A percentile compares a stretch with the other conserved stretches of the same genome.
Evolutionary conservation across 1,140 invertebrate genomes (phyloP).

Genomic region (Lysiphlebus fabarum): DNA sequence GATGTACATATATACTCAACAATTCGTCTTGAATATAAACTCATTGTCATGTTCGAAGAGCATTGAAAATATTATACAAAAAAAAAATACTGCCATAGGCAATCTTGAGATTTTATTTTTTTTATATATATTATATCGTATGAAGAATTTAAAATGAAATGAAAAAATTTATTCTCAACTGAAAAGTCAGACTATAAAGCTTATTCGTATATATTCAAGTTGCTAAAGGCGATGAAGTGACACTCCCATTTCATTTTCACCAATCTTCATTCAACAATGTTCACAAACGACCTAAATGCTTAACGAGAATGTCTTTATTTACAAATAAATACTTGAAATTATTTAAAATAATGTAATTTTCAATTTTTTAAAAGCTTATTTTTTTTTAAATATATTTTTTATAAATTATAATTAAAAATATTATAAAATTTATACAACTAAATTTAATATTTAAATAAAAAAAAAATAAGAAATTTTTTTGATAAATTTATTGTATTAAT

Average conservation of each 20-base stretch:
- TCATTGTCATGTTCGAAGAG: constrained; percentile 21
- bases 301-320: constrained; percentile 2
- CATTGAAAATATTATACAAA: not conserved
- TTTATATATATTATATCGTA: not conserved
- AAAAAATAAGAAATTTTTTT: no score
- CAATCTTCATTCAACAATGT: not conserved
- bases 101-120: not conserved
- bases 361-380: no score
- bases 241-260: not conserved
- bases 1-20: not conserved
- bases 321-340: not conserved
- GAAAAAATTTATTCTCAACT: not conserved
- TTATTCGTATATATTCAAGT: not conserved
- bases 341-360: no score
- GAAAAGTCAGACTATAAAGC: not conserved
- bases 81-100: not conserved
- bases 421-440: no score
- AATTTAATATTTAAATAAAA: no score
- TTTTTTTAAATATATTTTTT: constrained; percentile 5
- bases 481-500: no score
- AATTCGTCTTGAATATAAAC: not conserved
- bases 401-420: not conserved
- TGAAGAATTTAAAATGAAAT: no score
- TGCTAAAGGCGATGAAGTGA: constrained; percentile 5
- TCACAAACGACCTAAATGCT: not conserved